Evolutionary conservation across 2,797 vertebrate species (phyloP), one percentile per base, ranked within the genome.

Genomic region (Pantherophis alleghaniensis): DNA sequence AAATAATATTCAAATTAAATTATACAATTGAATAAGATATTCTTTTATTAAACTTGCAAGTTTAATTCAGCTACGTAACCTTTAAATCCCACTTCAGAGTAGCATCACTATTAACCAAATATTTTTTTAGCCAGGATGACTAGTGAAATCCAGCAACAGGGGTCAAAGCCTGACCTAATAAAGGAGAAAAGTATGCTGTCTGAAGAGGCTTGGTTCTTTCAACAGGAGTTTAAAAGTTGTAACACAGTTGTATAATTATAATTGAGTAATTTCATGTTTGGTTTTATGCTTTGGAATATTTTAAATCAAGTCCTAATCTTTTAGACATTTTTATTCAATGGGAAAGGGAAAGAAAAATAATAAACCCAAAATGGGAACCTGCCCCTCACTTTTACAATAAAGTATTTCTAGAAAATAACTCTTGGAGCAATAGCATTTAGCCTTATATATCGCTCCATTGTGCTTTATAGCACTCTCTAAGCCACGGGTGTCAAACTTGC

Each of bases 211-310:
- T 37, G 47, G 51, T 47, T 57, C 16, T 69, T 87, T 59, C 10
- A 55, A 13, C 83, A 66, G 37, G 37, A 91, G 87, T 87, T 66
- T 87, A 87, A 56, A 74, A 87, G 26, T 87, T 22, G 37, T 69
- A 87, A 51, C 61, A 74, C 87, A 74, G 61, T 87, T 91, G 88
- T 79, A 61, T 20, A 51, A 13, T n/a, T 56, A 79, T 59, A 93
- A 88, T 66, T 60, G 10, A 91, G 24, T 87, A 93, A 90, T 87
- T 24, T 59, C 42, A 57, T 91, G 47, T 86, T 83, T 91, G 60
- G 53, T 93, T 87, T 90, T 18, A 69, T 69, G n/a, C 18, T 11
- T 47, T 89, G 69, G 63, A 74, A 89, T 91, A 69, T 83, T 79
- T 89, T 42, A 55, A 69, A 47, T 57, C 66, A 91, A 18, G 4